phyloP scores from a whole-genome alignment of 2,797 vertebrate genomes.

The Erethizon dorsatum region DNA sequence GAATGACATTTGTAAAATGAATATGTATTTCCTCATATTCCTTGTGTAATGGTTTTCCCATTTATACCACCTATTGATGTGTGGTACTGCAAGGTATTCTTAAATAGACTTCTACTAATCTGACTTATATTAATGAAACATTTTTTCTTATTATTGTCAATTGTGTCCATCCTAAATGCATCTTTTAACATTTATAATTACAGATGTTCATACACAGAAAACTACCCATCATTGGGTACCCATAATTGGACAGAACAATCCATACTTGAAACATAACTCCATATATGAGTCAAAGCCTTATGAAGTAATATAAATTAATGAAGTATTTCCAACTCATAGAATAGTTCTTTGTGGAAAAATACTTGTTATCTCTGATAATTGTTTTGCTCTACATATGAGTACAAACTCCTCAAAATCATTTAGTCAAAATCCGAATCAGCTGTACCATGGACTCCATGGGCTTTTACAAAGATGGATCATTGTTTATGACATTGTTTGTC shows the following conservation, averaged over 20 bases:
- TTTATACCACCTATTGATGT: background rate
- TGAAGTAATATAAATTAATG: background rate
- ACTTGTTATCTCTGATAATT: background rate
- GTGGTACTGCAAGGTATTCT: background rate
- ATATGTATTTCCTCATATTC: background rate
- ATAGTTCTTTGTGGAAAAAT: background rate
- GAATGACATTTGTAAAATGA: conserved; percentile 55
- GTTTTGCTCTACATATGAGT: background rate
- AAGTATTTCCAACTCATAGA: background rate
- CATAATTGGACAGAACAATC: background rate
- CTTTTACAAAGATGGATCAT: background rate
- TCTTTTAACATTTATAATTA: background rate
- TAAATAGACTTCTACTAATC: conserved; percentile 21
- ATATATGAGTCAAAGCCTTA: background rate
- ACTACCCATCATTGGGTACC: background rate
- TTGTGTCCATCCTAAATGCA: background rate
- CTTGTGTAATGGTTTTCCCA: background rate
- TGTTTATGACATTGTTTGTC: background rate
- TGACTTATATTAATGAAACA: conserved; percentile 6
- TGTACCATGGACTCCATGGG: background rate
- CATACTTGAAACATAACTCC: background rate
- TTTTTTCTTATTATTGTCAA: background rate
- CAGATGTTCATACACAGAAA: background rate
- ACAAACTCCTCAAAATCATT: background rate
- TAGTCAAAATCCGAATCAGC: background rate